Conservation (phyloP, 92 coral and sea anemone genomes). For the Pocillopora meandrina region DNA sequence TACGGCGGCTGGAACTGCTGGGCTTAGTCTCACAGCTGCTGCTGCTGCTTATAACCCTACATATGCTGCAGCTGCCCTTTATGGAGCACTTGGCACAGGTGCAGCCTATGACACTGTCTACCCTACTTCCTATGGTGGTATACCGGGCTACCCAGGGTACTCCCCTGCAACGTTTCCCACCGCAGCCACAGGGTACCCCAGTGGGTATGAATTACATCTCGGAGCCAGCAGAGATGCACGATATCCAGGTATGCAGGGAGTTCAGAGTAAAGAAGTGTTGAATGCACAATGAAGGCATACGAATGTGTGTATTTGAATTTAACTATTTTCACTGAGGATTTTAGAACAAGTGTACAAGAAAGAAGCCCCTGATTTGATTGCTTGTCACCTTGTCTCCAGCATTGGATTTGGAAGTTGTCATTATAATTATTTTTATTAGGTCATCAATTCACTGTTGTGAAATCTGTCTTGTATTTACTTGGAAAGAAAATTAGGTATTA, state of each 20-base stretch:
- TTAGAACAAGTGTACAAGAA: not conserved
- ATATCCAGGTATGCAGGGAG: conserved; percentile 84
- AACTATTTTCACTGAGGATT: conserved; percentile 5
- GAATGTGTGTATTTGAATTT: not conserved
- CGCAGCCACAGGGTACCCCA: conserved; percentile 62
- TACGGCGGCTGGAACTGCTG: conserved; percentile 66
- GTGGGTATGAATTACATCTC: conserved; percentile 74
- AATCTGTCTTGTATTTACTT: conserved; percentile 33
- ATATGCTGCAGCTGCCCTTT: conserved; percentile 67
- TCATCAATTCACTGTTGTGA: conserved; percentile 18
- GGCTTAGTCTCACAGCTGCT: conserved; percentile 57
- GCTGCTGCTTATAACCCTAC: conserved; percentile 73
- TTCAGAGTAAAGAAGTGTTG: conserved; percentile 75
- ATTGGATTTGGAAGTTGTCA: conserved; percentile 4
- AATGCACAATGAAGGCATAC: conserved; percentile 46
- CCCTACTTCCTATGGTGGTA: conserved; percentile 65
- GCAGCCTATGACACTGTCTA: conserved; percentile 83
- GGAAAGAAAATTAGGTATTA: not conserved
- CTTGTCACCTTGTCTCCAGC: not conserved
- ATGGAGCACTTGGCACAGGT: conserved; percentile 79
- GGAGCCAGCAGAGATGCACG: conserved; percentile 76
- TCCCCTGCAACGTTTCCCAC: conserved; percentile 71
- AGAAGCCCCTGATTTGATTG: conserved; percentile 22
- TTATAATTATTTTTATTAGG: not conserved
- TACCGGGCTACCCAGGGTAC: conserved; percentile 73